Conservation (phyloP, 2,888 invertebrate species). For the Acanthosepion esculentum region DNA sequence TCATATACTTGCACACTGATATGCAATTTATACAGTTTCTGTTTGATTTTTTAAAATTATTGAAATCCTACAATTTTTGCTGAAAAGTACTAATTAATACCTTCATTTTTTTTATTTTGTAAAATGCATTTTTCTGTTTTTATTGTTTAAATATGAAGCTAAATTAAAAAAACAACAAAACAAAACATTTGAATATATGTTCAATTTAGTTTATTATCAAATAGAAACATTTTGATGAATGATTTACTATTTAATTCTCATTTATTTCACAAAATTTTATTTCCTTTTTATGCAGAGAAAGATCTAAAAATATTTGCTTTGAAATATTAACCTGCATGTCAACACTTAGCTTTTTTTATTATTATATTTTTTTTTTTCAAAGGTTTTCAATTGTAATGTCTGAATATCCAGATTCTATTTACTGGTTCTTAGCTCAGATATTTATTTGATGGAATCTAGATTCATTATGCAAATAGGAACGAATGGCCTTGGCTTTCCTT, state of each 20-base stretch:
- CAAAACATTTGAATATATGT: too few species aligned
- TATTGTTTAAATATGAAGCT: not conserved
- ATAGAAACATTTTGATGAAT: not conserved
- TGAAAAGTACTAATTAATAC: not conserved
- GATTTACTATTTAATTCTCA: not conserved
- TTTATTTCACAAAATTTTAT: not conserved
- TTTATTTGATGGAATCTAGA: not conserved
- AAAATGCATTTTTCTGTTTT: not conserved
- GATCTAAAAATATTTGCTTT: not conserved
- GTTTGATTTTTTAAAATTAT: not conserved
- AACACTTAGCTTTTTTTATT: not conserved
- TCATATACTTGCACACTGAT: not conserved
- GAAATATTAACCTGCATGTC: not conserved
- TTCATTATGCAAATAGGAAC: not conserved
- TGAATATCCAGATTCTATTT: not conserved
- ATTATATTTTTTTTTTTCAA: too few species aligned
- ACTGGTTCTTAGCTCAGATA: not conserved
- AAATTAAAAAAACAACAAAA: too few species aligned
- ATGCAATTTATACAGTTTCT: not conserved
- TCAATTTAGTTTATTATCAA: not conserved
- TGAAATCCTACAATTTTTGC: not conserved
- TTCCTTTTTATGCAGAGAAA: not conserved
- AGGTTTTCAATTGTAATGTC: not conserved
- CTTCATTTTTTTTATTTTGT: not conserved
- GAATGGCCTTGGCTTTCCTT: conserved; percentile 4